Evolutionary conservation across 2,113 vertebrate genomes (phyloP), one percentile per base, ranked within the genome.

Genomic region (Aphelocoma coerulescens): DNA sequence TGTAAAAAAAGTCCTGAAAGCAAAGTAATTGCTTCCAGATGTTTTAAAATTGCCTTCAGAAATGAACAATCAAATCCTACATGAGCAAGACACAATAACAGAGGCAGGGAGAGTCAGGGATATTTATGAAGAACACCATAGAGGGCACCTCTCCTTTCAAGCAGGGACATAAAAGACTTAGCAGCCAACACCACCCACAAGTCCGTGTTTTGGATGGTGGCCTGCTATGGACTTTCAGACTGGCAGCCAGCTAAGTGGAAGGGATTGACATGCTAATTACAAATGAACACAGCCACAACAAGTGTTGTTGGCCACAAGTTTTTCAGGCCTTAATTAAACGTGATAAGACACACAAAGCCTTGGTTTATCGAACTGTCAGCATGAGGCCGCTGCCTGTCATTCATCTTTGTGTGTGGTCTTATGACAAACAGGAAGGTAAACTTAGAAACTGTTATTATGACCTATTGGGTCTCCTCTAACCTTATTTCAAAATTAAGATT

Each of bases 201-300:
- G 48, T 46, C 68, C 5, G 21, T 89, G 44, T 57, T 92, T 85
- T 83, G 49, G 81, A 33, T 69, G 57, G 57, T 68, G 81, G 12
- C 46, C 76, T 76, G 82, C 66, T 91, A 15, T 22, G 86, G 88
- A 43, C 71, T 92, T 85, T 83, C 57, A 84, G 41, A 58, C 32
- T 58, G 86, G 72, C 88, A 95, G 84, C 44, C 15, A 3, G 55
- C 63, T 82, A 92, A 82, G 46, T 37, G 69, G 80, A 89, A 92
- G 86, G 86, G 84, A 90, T 88, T 94, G 86, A 84, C 86, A 85
- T 73, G 63, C 83, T 93, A 91, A 96, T 96, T 96, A 93, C 80
- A 86, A 75, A 68, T 71, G 74, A 95, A 80, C 83, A 72, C 39
- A 91, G 57, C 67, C 94, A 51, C 9, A 6, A 92, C 84, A 95